Evolutionary conservation across 2,113 vertebrate genomes (phyloP).

Genomic region (Gavia stellata): DNA sequence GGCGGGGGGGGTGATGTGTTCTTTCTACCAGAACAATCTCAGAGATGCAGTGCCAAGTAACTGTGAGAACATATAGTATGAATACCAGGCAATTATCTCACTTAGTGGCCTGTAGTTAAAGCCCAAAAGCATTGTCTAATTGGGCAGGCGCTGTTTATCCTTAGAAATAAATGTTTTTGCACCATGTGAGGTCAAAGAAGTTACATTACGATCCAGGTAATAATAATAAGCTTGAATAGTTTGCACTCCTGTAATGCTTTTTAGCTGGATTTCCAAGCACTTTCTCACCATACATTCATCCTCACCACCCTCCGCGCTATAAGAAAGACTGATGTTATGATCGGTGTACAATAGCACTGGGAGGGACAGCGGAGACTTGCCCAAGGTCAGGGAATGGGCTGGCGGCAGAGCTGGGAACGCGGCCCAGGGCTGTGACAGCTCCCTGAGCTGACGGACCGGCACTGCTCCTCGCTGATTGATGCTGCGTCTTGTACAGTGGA

Average conservation of each 20-base stretch:
- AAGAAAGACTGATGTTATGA: conserved; percentile 23
- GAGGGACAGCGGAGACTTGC: not conserved
- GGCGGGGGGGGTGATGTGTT: conserved; percentile 36
- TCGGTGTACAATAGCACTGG: not conserved
- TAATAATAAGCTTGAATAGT: conserved; percentile 61
- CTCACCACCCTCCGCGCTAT: not conserved
- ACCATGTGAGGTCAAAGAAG: conserved; percentile 58
- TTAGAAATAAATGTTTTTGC: conserved; percentile 55
- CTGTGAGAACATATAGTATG: conserved; percentile 52
- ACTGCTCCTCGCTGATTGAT: not conserved
- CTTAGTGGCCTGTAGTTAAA: conserved; percentile 61
- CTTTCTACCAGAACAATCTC: conserved; percentile 45
- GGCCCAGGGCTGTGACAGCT: not conserved
- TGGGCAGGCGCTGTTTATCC: conserved; percentile 55
- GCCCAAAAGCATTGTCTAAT: conserved; percentile 60
- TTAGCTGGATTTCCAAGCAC: conserved; percentile 39
- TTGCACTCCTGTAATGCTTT: conserved; percentile 39
- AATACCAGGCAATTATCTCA: conserved; percentile 59
- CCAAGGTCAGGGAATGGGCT: conserved; percentile 5
- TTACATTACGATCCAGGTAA: conserved; percentile 39
- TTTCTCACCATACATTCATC: conserved; percentile 60
- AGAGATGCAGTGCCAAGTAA: conserved; percentile 41
- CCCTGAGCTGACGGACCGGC: not conserved
- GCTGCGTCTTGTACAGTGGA: not conserved
- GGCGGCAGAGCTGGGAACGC: not conserved